Evolutionary conservation across 2,888 invertebrate genomes (phyloP).

Genomic region (Aphelenchoides bicaudatus): DNA sequence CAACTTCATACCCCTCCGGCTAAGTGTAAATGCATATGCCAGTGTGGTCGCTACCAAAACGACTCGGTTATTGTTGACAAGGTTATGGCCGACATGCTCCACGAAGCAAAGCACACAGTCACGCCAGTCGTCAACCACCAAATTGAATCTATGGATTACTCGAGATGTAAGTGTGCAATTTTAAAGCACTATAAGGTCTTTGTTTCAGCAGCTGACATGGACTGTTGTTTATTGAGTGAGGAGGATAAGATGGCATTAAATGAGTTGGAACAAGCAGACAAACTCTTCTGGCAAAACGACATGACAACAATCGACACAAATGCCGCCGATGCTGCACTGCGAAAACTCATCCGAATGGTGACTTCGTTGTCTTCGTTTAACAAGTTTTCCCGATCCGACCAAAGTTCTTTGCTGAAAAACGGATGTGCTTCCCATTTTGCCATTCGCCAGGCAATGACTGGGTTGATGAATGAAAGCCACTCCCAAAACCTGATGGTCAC

Average conservation of each 20-base stretch:
- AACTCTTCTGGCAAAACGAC: constrained; percentile 26
- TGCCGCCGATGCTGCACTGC: constrained; percentile 32
- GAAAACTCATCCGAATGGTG: constrained; percentile 27
- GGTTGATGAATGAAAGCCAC: constrained; percentile 24
- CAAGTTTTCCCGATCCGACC: constrained; percentile 27
- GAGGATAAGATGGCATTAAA: constrained; percentile 24
- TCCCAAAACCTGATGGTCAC: constrained; percentile 8
- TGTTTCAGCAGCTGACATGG: not conserved
- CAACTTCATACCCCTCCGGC: constrained; percentile 22
- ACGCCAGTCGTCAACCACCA: constrained; percentile 18
- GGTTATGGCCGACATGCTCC: constrained; percentile 31
- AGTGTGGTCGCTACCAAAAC: constrained; percentile 52
- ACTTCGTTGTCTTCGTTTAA: constrained; percentile 27
- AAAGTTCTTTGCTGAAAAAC: constrained; percentile 31
- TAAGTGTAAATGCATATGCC: constrained; percentile 38
- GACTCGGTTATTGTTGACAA: constrained; percentile 53
- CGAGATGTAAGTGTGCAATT: too few species aligned
- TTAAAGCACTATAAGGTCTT: too few species aligned
- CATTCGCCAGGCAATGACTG: constrained; percentile 17
- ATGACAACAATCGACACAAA: not conserved
- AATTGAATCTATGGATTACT: constrained; percentile 17
- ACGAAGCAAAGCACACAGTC: constrained; percentile 11
- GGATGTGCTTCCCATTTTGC: constrained; percentile 23
- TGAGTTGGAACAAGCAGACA: constrained; percentile 30
- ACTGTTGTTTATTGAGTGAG: constrained; percentile 20